These are phyloP conservation scores for Cyprinodon tularosa DNA, from an alignment of 2,113 vertebrate species.

Conservation along the genomic window DNA sequence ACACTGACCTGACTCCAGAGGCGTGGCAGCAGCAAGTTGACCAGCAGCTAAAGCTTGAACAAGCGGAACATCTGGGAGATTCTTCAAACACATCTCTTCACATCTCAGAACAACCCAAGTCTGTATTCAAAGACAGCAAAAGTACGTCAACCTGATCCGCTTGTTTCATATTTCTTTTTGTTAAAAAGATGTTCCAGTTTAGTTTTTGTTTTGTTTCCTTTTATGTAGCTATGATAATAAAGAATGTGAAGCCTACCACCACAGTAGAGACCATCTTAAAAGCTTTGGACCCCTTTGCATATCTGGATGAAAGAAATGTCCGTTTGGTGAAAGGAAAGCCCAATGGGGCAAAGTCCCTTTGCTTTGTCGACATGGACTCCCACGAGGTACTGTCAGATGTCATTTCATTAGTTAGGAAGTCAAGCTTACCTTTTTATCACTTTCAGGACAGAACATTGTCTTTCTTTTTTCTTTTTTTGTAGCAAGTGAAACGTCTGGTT, in stretches of 20 bases:
- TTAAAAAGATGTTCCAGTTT: background rate
- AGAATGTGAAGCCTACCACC: conserved; percentile 90
- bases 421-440: background rate
- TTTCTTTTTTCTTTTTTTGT: conserved; percentile 53
- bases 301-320: conserved; percentile 90
- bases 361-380: conserved; percentile 96
- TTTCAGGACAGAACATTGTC: background rate
- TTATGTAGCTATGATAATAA: conserved; percentile 91
- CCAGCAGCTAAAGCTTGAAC: conserved; percentile 75
- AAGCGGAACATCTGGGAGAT: conserved; percentile 68
- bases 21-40: conserved; percentile 84
- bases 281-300: conserved; percentile 90
- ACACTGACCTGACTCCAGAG: conserved; percentile 79
- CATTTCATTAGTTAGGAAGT: background rate
- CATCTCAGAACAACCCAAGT: conserved; percentile 48
- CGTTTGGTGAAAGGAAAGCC: conserved; percentile 93
- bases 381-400: conserved; percentile 82
- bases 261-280: conserved; percentile 91
- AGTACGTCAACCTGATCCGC: conserved; percentile 59
- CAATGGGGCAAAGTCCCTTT: conserved; percentile 86
- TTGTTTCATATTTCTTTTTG: background rate
- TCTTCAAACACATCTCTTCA: conserved; percentile 63
- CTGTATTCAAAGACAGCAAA: conserved; percentile 81
- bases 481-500: conserved; percentile 94
- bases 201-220: background rate